Base-by-base conservation (phyloP, 2,888 invertebrate genomes). In the Diarsia mendica region DNA sequence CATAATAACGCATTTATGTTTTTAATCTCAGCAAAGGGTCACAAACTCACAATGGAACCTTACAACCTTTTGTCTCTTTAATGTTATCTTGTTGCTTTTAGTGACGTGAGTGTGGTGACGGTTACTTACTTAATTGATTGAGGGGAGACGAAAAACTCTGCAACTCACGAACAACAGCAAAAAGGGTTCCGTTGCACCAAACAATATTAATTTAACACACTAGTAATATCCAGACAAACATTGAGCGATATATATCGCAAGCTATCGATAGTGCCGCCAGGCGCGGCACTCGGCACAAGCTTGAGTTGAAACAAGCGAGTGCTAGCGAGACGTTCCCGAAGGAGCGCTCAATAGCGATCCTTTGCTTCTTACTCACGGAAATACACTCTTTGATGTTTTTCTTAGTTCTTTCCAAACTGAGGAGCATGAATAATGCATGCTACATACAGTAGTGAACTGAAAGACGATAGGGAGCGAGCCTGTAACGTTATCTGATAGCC, bases 1-100 rank as follows among this genome's bases (percentile, higher is more conserved):
- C 83, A 83, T 85, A 85, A 88, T 85, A 85, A 78, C 76, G 79
- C 83, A 83, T 88, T 88, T 86, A 85, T 86, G 66, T 86, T 87
- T 87, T 87, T 88, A 88, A 88, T 88, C 84, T 85, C 67, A 61
- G 80, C 79, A 82, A 87, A 82, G 85, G 85, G 82, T 77, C 78
- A 80, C 77, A 72, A 85, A 70, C 79, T 77, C 79, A 79, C 78
- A 77, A 84, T 75, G 80, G 77, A 80, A 75, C 67, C 67, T 77
- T 67, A 51, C 46, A 72, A 51, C 49, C 67, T 84, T 83, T 85
- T 85, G 81, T 83, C 64, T 85, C 67, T 53, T 55, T 39, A 78
- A 71, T 53, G n/a, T 75, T 71, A 77, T 75, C 58, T 78, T 63
- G 69, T 72, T 74, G 46, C 15, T 72, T 66, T 67, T 49, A 72